A percentile compares a stretch with the other conserved stretches of the same genome.
phyloP scores from a whole-genome alignment of 1,140 invertebrate genomes.

The Augochlora pura region DNA sequence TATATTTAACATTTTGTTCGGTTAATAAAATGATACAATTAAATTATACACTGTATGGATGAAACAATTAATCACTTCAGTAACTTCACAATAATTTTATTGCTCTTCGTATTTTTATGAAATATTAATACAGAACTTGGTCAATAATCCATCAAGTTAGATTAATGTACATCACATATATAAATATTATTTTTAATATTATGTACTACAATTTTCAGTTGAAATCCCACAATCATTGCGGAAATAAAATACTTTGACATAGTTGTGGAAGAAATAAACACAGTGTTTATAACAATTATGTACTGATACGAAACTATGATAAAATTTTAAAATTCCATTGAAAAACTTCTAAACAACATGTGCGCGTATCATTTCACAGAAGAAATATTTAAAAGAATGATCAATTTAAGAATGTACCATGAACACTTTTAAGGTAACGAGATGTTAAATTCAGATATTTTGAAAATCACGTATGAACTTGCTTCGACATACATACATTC shows the following conservation, averaged over 20 bases:
- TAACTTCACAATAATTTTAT: neutral
- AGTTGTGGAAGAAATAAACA: neutral
- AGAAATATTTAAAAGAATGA: neutral
- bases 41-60: neutral
- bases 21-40: neutral
- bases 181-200: neutral
- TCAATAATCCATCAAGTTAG: neutral
- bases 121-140: neutral
- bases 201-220: neutral
- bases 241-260: too few relatives aligned
- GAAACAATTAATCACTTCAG: neutral
- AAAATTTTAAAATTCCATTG: neutral
- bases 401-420: neutral
- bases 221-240: neutral
- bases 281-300: constrained; percentile 6
- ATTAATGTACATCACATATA: neutral
- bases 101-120: neutral
- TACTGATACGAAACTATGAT: neutral
- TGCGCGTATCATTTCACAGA: neutral
- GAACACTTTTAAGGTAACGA: neutral
- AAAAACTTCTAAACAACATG: neutral
- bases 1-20: neutral
- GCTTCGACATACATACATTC: too few relatives aligned
- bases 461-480: neutral
- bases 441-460: neutral